phyloP scores from a whole-genome alignment of 2,888 invertebrate species.

The Schrankia costaestrigalis region DNA sequence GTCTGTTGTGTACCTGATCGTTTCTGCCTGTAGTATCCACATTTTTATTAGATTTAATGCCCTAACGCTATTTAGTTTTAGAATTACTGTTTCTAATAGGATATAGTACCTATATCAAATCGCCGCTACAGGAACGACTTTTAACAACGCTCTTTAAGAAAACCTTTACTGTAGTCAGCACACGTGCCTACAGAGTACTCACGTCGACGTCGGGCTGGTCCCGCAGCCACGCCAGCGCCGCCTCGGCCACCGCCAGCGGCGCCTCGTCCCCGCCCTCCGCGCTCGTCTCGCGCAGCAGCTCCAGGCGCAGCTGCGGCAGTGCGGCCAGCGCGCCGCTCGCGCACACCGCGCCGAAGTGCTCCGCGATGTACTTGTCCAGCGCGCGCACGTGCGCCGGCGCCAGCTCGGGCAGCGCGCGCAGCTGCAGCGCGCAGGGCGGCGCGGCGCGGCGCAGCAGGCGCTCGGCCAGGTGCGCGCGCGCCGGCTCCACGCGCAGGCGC shows the following conservation, averaged over 20 bases:
- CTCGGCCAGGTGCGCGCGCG: conserved; percentile 85
- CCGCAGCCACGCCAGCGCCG: conserved; percentile 83
- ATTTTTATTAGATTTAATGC: too few species aligned
- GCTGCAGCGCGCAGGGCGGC: conserved; percentile 79
- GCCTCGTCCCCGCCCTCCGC: conserved; percentile 83
- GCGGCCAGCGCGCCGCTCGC: conserved; percentile 82
- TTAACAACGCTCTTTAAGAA: too few species aligned
- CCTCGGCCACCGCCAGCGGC: conserved; percentile 80
- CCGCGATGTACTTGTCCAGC: conserved; percentile 86
- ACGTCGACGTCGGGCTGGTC: conserved; percentile 41
- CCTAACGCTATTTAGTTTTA: too few species aligned
- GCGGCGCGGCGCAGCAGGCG: conserved; percentile 82
- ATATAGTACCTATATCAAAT: too few species aligned
- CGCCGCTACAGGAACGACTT: too few species aligned
- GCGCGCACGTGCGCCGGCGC: conserved; percentile 65
- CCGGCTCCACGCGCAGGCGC: conserved; percentile 87
- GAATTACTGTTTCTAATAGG: too few species aligned
- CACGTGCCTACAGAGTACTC: too few species aligned
- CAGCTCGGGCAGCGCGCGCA: conserved; percentile 84
- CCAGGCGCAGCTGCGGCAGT: conserved; percentile 85
- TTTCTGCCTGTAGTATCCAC: too few species aligned
- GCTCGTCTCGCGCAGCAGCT: conserved; percentile 86
- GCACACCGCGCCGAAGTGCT: conserved; percentile 84
- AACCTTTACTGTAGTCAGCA: too few species aligned
- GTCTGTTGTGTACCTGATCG: too few species aligned